Evolutionary conservation across 2,113 vertebrate species (phyloP).

Genomic region (Dicentrarchus labrax): DNA sequence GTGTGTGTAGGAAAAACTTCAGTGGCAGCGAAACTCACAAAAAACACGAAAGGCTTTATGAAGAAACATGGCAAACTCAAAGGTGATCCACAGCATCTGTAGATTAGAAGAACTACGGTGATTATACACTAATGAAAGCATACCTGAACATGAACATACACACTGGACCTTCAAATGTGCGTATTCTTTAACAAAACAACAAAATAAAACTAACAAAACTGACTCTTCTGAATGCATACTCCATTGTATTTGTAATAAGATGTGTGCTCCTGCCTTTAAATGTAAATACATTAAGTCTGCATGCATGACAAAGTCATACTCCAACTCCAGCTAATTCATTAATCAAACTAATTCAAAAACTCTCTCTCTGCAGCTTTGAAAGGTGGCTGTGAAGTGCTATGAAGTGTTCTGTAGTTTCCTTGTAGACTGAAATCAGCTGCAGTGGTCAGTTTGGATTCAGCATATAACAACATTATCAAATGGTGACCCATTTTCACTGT

Average conservation of each 20-base stretch:
- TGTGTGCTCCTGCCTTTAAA: not conserved
- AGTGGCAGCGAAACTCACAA: no score
- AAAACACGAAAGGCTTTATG: no score
- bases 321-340: no score
- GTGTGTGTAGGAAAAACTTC: no score
- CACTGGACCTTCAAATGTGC: no score
- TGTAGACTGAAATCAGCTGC: not conserved
- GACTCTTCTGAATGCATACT: not conserved
- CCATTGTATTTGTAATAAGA: not conserved
- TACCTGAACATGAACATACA: no score
- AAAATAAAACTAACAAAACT: no score
- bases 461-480: not conserved
- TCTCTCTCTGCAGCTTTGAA: not conserved
- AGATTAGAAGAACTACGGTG: no score
- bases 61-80: no score
- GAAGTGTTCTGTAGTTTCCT: not conserved
- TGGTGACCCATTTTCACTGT: conserved; percentile 11
- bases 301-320: not conserved
- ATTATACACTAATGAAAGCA: no score
- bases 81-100: no score
- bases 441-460: not conserved
- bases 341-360: not conserved
- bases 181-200: no score
- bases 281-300: not conserved
- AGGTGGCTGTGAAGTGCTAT: not conserved